These are phyloP conservation scores for Cylas formicarius DNA, from an alignment of 1,140 invertebrate species.

Conservation along the genomic window DNA sequence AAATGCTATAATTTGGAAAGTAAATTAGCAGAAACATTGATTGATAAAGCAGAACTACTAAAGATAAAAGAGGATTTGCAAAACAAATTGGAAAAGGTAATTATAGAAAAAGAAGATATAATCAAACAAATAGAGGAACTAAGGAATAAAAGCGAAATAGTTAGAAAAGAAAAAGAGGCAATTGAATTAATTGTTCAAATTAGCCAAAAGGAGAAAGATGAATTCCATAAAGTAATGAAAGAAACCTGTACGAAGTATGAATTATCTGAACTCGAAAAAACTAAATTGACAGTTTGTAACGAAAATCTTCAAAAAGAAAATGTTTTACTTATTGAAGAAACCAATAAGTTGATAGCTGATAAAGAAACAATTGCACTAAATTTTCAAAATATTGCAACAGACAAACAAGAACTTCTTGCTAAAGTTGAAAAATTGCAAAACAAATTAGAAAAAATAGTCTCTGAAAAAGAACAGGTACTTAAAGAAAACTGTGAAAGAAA, in stretches of 20 bases:
- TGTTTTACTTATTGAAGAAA: too few relatives aligned
- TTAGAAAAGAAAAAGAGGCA: slow-evolving; percentile 19
- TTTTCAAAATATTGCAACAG: not conserved
- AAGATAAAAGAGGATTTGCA: slow-evolving; percentile 6
- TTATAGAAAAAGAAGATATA: slow-evolving; percentile 7
- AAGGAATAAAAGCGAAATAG: slow-evolving; percentile 11
- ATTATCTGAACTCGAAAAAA: too few relatives aligned
- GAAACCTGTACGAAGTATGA: too few relatives aligned
- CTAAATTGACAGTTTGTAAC: too few relatives aligned
- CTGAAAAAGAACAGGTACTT: not conserved
- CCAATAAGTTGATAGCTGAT: not conserved
- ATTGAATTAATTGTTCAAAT: too few relatives aligned
- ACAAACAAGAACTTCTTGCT: not conserved
- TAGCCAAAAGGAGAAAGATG: too few relatives aligned
- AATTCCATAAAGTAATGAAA: too few relatives aligned
- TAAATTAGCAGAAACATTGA: too few relatives aligned
- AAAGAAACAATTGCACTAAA: not conserved
- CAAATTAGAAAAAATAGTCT: not conserved
- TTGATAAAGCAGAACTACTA: too few relatives aligned
- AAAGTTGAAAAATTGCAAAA: slow-evolving; percentile 5
- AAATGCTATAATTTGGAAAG: slow-evolving; percentile 3
- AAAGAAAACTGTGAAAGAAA: too few relatives aligned
- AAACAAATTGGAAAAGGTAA: slow-evolving; percentile 13
- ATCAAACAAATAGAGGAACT: slow-evolving; percentile 12
- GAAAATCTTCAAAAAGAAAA: too few relatives aligned